Percentiles rank a stretch among this genome's conserved stretches.
Conservation (phyloP, 1,140 invertebrate species). For the Phymorhynchus buccinoides region DNA sequence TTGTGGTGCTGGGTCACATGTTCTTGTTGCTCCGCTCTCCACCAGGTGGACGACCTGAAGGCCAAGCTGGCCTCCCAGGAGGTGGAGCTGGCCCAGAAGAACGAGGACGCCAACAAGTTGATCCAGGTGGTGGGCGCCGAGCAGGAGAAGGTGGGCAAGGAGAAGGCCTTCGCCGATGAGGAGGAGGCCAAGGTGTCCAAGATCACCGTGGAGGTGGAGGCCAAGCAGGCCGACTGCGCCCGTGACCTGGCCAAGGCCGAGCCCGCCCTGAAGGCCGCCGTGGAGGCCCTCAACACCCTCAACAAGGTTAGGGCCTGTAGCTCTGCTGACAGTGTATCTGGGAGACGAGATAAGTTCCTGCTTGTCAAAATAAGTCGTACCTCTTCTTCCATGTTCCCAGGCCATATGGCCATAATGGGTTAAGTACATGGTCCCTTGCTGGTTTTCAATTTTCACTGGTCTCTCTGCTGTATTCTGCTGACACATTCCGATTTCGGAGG, state of each 20-base stretch:
- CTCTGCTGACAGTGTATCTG: too few relatives aligned
- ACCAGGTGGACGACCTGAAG: slow-evolving; percentile 90
- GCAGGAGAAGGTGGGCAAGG: slow-evolving; percentile 92
- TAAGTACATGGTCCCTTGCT: too few relatives aligned
- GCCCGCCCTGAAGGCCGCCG: slow-evolving; percentile 91
- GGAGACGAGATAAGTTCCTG: too few relatives aligned
- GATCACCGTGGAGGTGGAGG: slow-evolving; percentile 94
- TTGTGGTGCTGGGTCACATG: too few relatives aligned
- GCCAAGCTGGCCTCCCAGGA: slow-evolving; percentile 93
- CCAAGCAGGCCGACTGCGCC: slow-evolving; percentile 94
- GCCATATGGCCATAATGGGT: too few relatives aligned
- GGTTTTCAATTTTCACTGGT: too few relatives aligned
- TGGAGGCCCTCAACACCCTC: slow-evolving; percentile 94
- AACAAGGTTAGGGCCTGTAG: slow-evolving; percentile 82
- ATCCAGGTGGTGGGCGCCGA: slow-evolving; percentile 94
- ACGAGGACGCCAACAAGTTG: slow-evolving; percentile 94
- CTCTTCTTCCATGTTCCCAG: too few relatives aligned
- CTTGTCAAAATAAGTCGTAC: too few relatives aligned
- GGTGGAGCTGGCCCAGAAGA: slow-evolving; percentile 93
- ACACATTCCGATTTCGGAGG: too few relatives aligned
- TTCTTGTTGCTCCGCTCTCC: background rate
- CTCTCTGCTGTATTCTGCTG: too few relatives aligned
- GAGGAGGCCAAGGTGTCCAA: slow-evolving; percentile 94
- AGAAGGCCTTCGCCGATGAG: slow-evolving; percentile 92
- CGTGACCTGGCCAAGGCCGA: slow-evolving; percentile 95